Conservation (phyloP, 2,888 invertebrate species). For the Pterostichus madidus region DNA sequence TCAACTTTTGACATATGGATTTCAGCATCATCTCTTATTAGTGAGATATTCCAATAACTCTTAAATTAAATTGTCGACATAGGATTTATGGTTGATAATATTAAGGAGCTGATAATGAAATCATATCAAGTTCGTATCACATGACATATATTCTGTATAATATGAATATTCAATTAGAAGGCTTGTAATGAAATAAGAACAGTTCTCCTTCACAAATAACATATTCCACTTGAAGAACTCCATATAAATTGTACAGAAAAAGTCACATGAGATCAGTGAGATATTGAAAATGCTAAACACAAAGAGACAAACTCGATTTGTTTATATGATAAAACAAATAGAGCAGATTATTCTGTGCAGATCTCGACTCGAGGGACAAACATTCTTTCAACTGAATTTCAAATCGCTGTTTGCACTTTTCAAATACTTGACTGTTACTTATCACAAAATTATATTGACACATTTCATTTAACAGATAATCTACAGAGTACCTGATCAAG, state of each 20-base stretch:
- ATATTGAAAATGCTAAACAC: constrained; percentile 24
- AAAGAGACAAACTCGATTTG: constrained; percentile 30
- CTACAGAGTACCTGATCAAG: no score
- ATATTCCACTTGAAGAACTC: no score
- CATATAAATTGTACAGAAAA: no score
- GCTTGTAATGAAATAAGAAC: constrained; percentile 10
- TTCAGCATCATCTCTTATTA: no score
- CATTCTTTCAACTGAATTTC: neutral
- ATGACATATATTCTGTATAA: neutral
- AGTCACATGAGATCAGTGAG: constrained; percentile 1
- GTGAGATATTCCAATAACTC: neutral
- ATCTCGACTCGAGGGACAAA: neutral
- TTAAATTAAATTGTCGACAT: constrained; percentile 1
- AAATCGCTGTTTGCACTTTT: constrained; percentile 23
- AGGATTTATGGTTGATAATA: neutral
- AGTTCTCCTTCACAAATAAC: no score
- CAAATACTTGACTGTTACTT: no score
- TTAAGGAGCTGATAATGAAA: neutral
- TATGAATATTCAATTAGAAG: neutral
- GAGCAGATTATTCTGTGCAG: neutral
- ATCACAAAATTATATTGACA: no score
- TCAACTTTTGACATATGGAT: no score
- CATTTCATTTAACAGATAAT: no score
- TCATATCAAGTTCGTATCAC: no score
- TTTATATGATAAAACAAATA: constrained; percentile 33